These are phyloP conservation scores for Tychaedon coryphoeus DNA, from an alignment of 2,113 vertebrate genomes.

Conservation along the genomic window DNA sequence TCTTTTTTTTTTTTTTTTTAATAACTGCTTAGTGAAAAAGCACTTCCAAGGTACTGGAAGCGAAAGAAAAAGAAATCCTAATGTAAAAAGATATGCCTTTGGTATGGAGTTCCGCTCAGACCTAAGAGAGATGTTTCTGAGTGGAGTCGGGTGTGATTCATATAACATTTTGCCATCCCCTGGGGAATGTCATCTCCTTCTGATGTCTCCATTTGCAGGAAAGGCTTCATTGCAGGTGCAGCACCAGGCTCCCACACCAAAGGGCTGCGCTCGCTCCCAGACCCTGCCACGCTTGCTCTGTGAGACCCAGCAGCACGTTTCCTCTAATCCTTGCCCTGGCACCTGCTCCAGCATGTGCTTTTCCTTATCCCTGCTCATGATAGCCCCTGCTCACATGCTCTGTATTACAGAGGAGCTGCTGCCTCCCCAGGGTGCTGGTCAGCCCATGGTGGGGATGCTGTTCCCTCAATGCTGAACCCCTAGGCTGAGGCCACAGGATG, in stretches of 20 bases:
- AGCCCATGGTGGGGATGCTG: background rate
- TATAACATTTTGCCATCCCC: conserved; percentile 36
- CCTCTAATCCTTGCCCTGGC: background rate
- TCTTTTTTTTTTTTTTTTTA: conserved; percentile 30
- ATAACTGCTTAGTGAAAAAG: conserved; percentile 12
- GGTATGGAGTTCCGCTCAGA: conserved; percentile 18
- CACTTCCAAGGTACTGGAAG: background rate
- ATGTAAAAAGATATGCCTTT: conserved; percentile 18
- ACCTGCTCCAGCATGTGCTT: background rate
- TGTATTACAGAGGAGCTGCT: background rate
- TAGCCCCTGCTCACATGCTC: background rate
- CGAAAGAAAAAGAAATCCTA: background rate
- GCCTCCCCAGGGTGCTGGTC: fast-evolving
- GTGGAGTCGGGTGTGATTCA: background rate
- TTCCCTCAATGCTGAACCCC: background rate
- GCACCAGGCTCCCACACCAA: background rate
- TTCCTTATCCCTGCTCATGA: background rate
- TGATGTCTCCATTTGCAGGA: conserved; percentile 49
- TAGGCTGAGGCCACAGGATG: background rate
- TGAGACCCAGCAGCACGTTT: background rate
- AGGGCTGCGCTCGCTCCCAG: background rate
- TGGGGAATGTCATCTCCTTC: background rate
- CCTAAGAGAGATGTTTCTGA: conserved; percentile 39
- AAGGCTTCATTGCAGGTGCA: background rate
- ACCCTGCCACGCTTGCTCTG: background rate